Evolutionary conservation across 2,797 vertebrate species (phyloP).

Genomic region (Sebastes matsubarae): DNA sequence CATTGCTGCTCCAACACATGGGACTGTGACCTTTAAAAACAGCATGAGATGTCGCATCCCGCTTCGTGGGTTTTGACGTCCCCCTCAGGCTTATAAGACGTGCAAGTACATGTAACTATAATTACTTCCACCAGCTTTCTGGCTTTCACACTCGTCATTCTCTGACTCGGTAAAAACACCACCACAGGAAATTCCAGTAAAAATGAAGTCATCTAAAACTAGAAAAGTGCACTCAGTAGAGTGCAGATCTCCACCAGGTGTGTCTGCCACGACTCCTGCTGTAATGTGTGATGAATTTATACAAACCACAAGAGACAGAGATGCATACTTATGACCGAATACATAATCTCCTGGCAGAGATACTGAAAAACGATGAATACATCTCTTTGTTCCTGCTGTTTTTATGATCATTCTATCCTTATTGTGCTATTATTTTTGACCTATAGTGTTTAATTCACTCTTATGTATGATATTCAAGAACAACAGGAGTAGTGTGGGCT

Average conservation of each 20-base stretch:
- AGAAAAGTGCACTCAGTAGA: neutral
- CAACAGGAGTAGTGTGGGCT: neutral
- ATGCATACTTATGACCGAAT: neutral
- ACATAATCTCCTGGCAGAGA: neutral
- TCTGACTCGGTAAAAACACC: neutral
- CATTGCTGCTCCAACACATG: neutral
- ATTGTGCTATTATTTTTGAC: neutral
- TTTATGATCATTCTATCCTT: neutral
- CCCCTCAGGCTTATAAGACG: constrained; percentile 7
- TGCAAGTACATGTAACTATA: constrained; percentile 30
- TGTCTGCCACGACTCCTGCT: neutral
- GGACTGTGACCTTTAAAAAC: constrained; percentile 23
- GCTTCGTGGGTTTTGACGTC: constrained; percentile 3
- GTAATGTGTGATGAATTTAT: neutral
- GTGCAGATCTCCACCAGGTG: neutral
- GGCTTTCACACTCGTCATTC: neutral
- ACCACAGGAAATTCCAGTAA: constrained; percentile 18
- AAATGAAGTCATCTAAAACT: neutral
- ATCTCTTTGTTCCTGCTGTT: neutral
- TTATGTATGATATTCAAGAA: neutral
- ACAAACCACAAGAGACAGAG: neutral
- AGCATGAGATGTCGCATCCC: neutral
- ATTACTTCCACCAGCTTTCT: constrained; percentile 11
- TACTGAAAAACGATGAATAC: neutral
- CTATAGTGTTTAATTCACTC: neutral